Evolutionary conservation across 2,888 invertebrate genomes (phyloP), one percentile per base, ranked within the genome.

Genomic region (Eristalinus aeneus): DNA sequence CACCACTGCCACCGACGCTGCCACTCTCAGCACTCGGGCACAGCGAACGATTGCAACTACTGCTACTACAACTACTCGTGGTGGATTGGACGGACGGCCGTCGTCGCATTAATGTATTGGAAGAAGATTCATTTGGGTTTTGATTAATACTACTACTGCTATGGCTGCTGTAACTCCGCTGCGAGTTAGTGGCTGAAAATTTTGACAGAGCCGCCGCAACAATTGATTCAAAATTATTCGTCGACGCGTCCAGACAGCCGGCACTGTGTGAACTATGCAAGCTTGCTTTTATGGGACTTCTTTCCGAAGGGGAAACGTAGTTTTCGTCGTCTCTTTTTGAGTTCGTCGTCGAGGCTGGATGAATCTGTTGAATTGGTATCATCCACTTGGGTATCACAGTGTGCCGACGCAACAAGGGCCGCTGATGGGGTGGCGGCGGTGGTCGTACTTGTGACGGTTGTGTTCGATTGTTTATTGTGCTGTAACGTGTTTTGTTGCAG

Each of bases 271-370:
- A 88, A 79, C 77, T 89, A 89, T 88, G 88, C 88, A 89, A 88
- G 88, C 84, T 89, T 89, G 75, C 75, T 88, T 88, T 89, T 89
- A 68, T 88, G 86, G 85, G 89, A 88, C 86, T 89, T 90, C 79
- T 89, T 90, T 81, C 89, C 89, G 80, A 90, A 90, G 75, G 89
- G 89, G 80, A 90, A 89, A 60, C 88, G 89, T 68, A 89, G 81
- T 89, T 90, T 90, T 89, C 89, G 81, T 71, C 89, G 89, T 84
- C 88, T 87, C 58, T 89, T 89, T 79, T 90, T 90, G 88, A 88
- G 82, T 63, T 90, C 89, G 77, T 85, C 89, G 81, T 69, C 86
- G 86, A 86, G 82, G 36, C 85, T 88, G 76, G 88, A 88, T 58
- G 88, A 88, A 83, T 88, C 88, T 74, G 88, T 88, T 88, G 88